These are phyloP conservation scores for Netta rufina DNA, from an alignment of 2,797 vertebrate genomes.

Conservation along the genomic window DNA sequence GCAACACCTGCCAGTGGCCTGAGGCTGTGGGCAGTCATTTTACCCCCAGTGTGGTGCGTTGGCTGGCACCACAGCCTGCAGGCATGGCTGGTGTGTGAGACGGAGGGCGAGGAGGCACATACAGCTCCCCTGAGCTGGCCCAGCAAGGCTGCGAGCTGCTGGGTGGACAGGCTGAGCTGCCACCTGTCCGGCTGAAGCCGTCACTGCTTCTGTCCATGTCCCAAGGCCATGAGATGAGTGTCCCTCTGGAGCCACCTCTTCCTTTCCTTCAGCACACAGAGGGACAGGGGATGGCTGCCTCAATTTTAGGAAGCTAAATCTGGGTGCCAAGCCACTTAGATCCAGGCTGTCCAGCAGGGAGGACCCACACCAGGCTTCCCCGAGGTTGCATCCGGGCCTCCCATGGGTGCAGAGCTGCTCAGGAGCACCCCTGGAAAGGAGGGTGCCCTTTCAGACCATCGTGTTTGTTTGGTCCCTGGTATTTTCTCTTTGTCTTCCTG, in stretches of 20 bases:
- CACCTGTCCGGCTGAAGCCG: background rate
- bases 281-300: fast-evolving
- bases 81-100: too few relatives aligned
- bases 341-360: background rate
- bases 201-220: background rate
- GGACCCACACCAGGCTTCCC: background rate
- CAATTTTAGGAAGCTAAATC: fast-evolving
- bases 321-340: background rate
- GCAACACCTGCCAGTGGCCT: background rate
- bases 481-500: background rate
- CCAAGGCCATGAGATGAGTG: background rate
- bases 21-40: background rate
- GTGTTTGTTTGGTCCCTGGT: background rate
- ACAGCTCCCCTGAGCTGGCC: background rate
- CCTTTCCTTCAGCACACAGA: fast-evolving
- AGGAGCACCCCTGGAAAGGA: background rate
- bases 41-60: background rate
- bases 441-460: background rate
- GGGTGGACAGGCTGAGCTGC: background rate
- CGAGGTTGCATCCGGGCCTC: fast-evolving
- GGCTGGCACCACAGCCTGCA: background rate
- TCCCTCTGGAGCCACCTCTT: background rate
- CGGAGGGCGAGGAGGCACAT: background rate
- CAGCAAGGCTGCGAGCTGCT: background rate
- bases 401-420: background rate